Evolutionary conservation across 2,888 invertebrate species (phyloP).

Genomic region (Sinhomidia bicolor): DNA sequence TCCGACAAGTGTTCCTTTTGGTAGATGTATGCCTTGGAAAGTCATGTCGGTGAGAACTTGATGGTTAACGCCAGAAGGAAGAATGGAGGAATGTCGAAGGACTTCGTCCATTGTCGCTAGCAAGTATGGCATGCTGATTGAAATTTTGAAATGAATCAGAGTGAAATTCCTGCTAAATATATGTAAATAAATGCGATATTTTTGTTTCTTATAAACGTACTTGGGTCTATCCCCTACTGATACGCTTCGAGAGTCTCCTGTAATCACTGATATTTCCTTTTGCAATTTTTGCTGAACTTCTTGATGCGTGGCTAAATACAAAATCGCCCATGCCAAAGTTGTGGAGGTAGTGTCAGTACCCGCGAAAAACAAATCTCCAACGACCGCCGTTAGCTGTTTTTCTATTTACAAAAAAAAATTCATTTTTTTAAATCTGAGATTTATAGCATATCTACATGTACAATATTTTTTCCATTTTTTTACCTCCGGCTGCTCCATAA

Average conservation of each 20-base stretch:
- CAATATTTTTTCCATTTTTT: not conserved
- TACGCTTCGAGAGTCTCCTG: constrained; percentile 30
- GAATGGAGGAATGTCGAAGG: constrained; percentile 43
- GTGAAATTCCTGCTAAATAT: not conserved
- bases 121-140: constrained; percentile 62
- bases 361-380: constrained; percentile 56
- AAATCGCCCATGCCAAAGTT: constrained; percentile 50
- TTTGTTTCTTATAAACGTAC: not conserved
- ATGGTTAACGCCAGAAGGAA: constrained; percentile 40
- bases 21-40: not conserved
- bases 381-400: constrained; percentile 51
- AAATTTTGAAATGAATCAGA: too few relatives aligned
- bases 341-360: constrained; percentile 52
- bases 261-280: constrained; percentile 45
- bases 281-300: constrained; percentile 50
- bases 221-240: constrained; percentile 37
- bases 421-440: constrained; percentile 5
- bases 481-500: constrained; percentile 61
- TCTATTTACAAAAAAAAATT: not conserved
- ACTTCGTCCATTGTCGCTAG: constrained; percentile 63
- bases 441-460: not conserved
- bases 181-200: not conserved
- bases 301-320: constrained; percentile 36
- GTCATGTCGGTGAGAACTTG: not conserved
- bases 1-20: constrained; percentile 31